These are phyloP conservation scores for Drosophila repleta DNA, from an alignment of 1,140 invertebrate genomes.

Conservation along the genomic window DNA sequence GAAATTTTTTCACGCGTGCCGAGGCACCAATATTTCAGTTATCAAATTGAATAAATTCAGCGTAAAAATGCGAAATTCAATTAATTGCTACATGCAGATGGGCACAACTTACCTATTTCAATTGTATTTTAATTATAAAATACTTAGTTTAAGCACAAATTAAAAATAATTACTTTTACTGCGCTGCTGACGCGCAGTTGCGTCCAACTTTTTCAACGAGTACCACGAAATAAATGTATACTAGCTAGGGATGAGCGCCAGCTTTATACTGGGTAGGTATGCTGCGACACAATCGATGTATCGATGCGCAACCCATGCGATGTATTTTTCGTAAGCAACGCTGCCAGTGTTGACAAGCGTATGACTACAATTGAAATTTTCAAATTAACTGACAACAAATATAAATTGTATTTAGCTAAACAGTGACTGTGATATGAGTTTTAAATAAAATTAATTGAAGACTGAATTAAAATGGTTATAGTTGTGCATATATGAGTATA, in stretches of 20 bases:
- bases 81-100: neutral
- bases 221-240: constrained; percentile 49
- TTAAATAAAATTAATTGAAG: too few relatives aligned
- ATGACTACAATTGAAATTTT: neutral
- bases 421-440: too few relatives aligned
- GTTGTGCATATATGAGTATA: too few relatives aligned
- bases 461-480: too few relatives aligned
- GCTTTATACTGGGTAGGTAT: constrained; percentile 38
- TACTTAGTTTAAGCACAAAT: constrained; percentile 26
- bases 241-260: constrained; percentile 27
- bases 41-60: neutral
- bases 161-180: constrained; percentile 31
- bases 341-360: neutral
- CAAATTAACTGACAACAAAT: neutral
- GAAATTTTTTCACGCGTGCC: constrained; percentile 66
- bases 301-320: constrained; percentile 5
- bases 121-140: constrained; percentile 40
- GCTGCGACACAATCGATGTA: constrained; percentile 8
- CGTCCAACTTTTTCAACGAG: constrained; percentile 51
- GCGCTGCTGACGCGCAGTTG: constrained; percentile 31
- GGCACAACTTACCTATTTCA: constrained; percentile 46
- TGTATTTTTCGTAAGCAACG: neutral
- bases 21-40: neutral
- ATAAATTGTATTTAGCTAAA: too few relatives aligned
- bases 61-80: neutral